Percentiles rank a stretch among this genome's conserved stretches.
phyloP scores from a whole-genome alignment of 2,888 invertebrate genomes.

The Yponomeuta evonymella region DNA sequence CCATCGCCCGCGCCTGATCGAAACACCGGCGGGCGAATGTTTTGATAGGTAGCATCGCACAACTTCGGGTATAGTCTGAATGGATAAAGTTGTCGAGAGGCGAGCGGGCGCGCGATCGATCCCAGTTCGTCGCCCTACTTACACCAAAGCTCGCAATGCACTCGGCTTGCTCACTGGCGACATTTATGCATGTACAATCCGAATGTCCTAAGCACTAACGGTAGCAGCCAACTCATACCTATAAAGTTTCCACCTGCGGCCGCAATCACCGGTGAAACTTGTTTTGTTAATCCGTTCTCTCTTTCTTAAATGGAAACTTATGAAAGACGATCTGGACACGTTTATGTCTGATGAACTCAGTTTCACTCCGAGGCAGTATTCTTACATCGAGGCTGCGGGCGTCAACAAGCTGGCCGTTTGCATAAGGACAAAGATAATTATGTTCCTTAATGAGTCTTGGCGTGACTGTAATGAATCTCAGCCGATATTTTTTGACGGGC shows the following conservation, averaged over 20 bases:
- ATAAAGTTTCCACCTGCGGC: background rate
- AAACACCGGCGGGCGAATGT: constrained; percentile 33
- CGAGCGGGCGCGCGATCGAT: constrained; percentile 60
- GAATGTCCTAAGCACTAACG: constrained; percentile 1
- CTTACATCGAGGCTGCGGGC: background rate
- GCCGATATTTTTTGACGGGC: background rate
- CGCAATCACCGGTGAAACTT: background rate
- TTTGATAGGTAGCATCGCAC: constrained; percentile 47
- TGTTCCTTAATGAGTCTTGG: background rate
- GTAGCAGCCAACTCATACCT: background rate
- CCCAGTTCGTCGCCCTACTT: constrained; percentile 75
- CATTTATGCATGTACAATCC: constrained; percentile 33
- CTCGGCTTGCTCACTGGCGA: constrained; percentile 37
- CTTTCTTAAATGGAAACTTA: background rate
- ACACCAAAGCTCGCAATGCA: constrained; percentile 59
- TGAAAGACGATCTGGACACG: background rate
- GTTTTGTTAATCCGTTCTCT: background rate
- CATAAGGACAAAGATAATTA: constrained; percentile 1
- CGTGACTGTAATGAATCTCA: background rate
- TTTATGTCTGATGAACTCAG: background rate
- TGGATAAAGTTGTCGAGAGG: constrained; percentile 70
- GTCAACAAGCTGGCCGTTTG: background rate
- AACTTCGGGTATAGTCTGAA: constrained; percentile 66
- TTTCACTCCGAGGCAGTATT: background rate
- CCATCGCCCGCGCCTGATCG: constrained; percentile 5